These are phyloP conservation scores for Cheilosia vernalis DNA, from an alignment of 2,888 invertebrate species.

Conservation along the genomic window DNA sequence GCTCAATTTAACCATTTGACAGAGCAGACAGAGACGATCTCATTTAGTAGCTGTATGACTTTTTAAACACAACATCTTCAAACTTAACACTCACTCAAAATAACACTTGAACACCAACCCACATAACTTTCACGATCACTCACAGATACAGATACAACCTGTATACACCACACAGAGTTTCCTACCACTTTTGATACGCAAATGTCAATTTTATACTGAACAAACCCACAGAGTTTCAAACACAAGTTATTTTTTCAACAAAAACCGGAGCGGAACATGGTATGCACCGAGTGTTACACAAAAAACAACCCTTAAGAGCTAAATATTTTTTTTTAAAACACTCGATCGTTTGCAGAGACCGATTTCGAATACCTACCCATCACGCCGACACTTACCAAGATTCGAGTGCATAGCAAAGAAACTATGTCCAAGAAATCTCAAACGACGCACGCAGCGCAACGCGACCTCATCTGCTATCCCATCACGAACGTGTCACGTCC, in stretches of 20 bases:
- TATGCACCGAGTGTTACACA: conserved; percentile 66
- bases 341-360: conserved; percentile 85
- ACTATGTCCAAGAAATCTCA: conserved; percentile 75
- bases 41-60: no score
- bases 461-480: conserved; percentile 87
- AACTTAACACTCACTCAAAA: no score
- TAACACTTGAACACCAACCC: neutral
- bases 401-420: conserved; percentile 87
- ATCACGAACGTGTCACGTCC: conserved; percentile 80
- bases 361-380: conserved; percentile 93
- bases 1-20: no score
- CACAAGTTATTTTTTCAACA: neutral
- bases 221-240: conserved; percentile 48
- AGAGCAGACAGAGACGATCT: no score
- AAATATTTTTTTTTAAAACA: neutral
- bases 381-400: conserved; percentile 91
- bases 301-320: conserved; percentile 11
- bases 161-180: neutral
- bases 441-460: conserved; percentile 77
- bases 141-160: neutral
- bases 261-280: conserved; percentile 13
- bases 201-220: conserved; percentile 24
- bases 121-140: conserved; percentile 1
- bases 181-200: neutral
- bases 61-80: no score